A percentile compares a stretch with the other conserved stretches of the same genome.
phyloP scores from a whole-genome alignment of 1,140 invertebrate species.

The Drosophila carrolli region DNA sequence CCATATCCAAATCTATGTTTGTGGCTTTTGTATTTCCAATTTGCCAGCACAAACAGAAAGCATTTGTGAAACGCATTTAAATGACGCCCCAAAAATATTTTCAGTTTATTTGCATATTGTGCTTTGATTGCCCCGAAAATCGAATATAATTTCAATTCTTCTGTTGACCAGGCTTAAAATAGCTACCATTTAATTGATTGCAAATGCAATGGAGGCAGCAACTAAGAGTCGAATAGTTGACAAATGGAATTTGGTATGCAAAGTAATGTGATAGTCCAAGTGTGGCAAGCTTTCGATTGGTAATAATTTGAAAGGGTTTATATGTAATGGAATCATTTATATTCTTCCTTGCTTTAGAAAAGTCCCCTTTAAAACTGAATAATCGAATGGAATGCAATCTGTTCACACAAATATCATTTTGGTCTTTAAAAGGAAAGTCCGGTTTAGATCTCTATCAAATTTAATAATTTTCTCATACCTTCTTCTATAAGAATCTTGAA shows the following conservation, averaged over 20 bases:
- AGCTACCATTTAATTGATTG: conserved; percentile 63
- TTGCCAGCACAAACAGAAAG: conserved; percentile 68
- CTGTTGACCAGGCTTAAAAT: conserved; percentile 36
- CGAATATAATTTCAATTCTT: conserved; percentile 47
- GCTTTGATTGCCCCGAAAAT: conserved; percentile 36
- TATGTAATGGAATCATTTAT: conserved; percentile 9
- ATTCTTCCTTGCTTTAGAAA: not conserved
- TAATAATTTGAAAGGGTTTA: conserved; percentile 13
- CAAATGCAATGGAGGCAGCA: conserved; percentile 22
- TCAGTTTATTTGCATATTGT: conserved; percentile 59
- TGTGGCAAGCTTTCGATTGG: conserved; percentile 27
- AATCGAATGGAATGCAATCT: not conserved
- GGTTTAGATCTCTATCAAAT: no score
- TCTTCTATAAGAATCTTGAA: no score
- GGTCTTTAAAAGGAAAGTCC: not conserved
- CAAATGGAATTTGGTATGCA: conserved; percentile 30
- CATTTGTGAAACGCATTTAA: conserved; percentile 70
- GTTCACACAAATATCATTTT: not conserved
- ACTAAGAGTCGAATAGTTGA: conserved; percentile 10
- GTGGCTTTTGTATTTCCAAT: conserved; percentile 55
- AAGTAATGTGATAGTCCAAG: conserved; percentile 31
- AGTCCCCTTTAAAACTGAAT: not conserved
- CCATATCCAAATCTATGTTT: conserved; percentile 44
- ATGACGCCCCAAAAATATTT: conserved; percentile 51
- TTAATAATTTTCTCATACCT: no score